These are phyloP conservation scores for Mythimna albipuncta DNA, from an alignment of 2,888 invertebrate genomes.

Conservation along the genomic window DNA sequence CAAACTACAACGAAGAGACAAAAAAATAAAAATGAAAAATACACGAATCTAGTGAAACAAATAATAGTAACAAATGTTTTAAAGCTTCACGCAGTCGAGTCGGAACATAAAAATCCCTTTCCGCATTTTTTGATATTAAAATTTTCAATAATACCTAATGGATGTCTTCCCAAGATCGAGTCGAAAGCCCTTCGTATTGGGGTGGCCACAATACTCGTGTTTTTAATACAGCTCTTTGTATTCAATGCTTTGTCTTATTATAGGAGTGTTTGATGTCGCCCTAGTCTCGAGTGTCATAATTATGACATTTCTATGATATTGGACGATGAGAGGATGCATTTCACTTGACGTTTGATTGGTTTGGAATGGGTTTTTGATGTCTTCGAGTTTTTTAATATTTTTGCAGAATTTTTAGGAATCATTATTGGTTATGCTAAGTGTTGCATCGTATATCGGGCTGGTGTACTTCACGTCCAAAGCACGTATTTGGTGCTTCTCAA, in stretches of 20 bases:
- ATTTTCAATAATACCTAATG: conserved; percentile 91
- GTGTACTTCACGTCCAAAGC: too few species aligned
- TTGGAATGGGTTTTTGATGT: conserved; percentile 29
- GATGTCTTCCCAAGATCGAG: conserved; percentile 83
- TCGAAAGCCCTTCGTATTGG: conserved; percentile 82
- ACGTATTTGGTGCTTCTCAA: too few species aligned
- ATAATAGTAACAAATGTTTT: too few species aligned
- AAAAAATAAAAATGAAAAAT: too few species aligned
- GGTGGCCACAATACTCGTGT: conserved; percentile 78
- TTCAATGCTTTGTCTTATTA: conserved; percentile 81
- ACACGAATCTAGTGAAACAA: too few species aligned
- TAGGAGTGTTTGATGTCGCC: conserved; percentile 80
- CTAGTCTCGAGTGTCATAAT: conserved; percentile 81
- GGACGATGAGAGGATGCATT: conserved; percentile 48
- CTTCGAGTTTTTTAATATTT: not conserved
- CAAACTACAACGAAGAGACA: too few species aligned
- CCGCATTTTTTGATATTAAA: conserved; percentile 90
- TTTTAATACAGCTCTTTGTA: conserved; percentile 83
- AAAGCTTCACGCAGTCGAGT: conserved; percentile 49
- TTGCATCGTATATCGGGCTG: too few species aligned
- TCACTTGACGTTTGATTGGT: conserved; percentile 63
- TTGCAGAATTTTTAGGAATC: not conserved
- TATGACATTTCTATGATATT: conserved; percentile 74
- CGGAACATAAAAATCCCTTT: conserved; percentile 65
- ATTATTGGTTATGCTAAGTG: not conserved